Percentiles rank a stretch among this genome's conserved stretches.
Evolutionary conservation across 2,797 vertebrate species (phyloP).

Genomic region (Dermochelys coriacea): DNA sequence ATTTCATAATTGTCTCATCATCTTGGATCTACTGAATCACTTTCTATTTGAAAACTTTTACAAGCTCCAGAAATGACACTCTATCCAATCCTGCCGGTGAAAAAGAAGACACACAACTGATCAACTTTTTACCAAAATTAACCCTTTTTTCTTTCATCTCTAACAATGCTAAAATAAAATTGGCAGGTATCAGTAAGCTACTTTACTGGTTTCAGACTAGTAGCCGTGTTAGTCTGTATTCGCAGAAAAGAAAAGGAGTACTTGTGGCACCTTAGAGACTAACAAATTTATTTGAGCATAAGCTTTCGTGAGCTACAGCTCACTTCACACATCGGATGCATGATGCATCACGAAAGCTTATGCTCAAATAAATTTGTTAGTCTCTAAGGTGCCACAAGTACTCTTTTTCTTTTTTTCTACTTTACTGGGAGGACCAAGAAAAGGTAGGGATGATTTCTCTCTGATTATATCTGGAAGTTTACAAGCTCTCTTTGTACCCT

Average conservation of each 20-base stretch:
- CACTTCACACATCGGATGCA: too few species aligned
- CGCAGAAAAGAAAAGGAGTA: too few species aligned
- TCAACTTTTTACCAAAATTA: not conserved
- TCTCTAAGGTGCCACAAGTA: too few species aligned
- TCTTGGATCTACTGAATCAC: not conserved
- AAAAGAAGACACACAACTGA: not conserved
- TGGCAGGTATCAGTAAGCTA: not conserved
- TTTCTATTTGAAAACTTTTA: not conserved
- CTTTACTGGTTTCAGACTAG: too few species aligned
- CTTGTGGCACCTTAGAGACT: too few species aligned
- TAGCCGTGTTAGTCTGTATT: too few species aligned
- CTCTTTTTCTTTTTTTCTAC: too few species aligned
- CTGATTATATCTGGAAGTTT: not conserved
- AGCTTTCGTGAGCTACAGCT: too few species aligned
- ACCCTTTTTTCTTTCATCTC: not conserved
- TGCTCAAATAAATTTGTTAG: too few species aligned
- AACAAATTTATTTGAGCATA: too few species aligned
- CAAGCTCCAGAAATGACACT: not conserved
- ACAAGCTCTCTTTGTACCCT: not conserved
- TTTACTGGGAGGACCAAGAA: not conserved
- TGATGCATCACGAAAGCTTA: too few species aligned
- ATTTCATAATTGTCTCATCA: not conserved
- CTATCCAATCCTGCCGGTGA: fast-evolving
- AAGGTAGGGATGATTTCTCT: fast-evolving
- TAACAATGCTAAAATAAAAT: not conserved